These are phyloP conservation scores for Rhodophaea formosa DNA, from an alignment of 2,888 invertebrate species.

Conservation along the genomic window DNA sequence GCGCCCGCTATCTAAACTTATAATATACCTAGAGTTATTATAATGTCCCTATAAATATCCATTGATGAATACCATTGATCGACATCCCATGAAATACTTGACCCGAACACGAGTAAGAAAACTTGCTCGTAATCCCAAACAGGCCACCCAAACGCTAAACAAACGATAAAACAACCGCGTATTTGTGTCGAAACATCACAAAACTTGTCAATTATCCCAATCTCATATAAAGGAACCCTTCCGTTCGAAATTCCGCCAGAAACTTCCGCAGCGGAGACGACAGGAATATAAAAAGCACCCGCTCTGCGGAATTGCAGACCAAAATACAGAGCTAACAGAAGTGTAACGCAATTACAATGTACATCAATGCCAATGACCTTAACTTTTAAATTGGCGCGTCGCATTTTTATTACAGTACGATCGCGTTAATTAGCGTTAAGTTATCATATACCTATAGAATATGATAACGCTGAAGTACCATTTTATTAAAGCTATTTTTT, in stretches of 20 bases:
- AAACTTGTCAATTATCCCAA: slow-evolving; percentile 22
- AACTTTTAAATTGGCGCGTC: too few species aligned
- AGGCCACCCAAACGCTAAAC: slow-evolving; percentile 6
- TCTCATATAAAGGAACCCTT: slow-evolving; percentile 20
- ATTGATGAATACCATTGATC: too few species aligned
- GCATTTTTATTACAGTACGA: too few species aligned
- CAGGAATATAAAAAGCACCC: slow-evolving; percentile 68
- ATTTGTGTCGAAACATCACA: slow-evolving; percentile 28
- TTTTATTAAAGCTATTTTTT: too few species aligned
- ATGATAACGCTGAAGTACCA: too few species aligned
- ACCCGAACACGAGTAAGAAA: not conserved
- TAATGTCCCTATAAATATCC: not conserved
- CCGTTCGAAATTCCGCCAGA: slow-evolving; percentile 21
- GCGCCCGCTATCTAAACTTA: too few species aligned
- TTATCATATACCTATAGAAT: too few species aligned
- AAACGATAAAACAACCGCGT: slow-evolving; percentile 16
- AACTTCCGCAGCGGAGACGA: slow-evolving; percentile 47
- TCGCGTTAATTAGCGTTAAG: too few species aligned
- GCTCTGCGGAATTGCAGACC: slow-evolving; percentile 43
- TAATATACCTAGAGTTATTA: not conserved
- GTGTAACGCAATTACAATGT: not conserved
- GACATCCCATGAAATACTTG: not conserved
- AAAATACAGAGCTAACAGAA: not conserved
- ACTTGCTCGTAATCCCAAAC: slow-evolving; percentile 22
- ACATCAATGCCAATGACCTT: too few species aligned